Conservation (phyloP, 2,113 vertebrate species). For the Typhlomys cinereus region DNA sequence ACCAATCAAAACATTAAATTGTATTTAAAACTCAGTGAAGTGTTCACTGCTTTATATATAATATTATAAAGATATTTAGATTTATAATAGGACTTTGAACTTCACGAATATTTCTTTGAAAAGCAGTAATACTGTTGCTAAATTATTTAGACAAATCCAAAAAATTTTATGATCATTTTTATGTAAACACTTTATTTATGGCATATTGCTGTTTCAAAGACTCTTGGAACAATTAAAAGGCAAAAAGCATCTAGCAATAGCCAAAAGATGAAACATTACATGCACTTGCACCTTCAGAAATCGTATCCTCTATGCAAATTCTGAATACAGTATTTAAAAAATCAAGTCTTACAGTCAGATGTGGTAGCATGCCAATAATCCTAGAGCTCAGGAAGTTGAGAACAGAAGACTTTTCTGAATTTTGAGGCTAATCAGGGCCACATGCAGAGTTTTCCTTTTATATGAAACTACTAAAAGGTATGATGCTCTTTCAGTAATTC, state of each 20-base stretch:
- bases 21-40: background rate
- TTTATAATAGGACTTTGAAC: background rate
- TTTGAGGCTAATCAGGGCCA: background rate
- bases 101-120: background rate
- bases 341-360: background rate
- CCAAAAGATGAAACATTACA: background rate
- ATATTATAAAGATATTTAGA: background rate
- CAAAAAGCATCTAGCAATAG: background rate
- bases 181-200: background rate
- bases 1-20: background rate
- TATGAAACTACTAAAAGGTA: background rate
- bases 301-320: background rate
- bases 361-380: background rate
- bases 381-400: background rate
- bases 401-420: background rate
- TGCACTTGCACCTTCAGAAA: background rate
- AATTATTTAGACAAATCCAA: slow-evolving; percentile 2
- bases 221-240: background rate
- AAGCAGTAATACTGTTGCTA: background rate
- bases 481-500: background rate
- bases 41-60: background rate
- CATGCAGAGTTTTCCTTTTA: background rate
- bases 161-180: background rate
- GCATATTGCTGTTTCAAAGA: background rate
- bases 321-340: background rate